Base-by-base conservation (phyloP, 2,797 vertebrate genomes). In the Tokudaia muenninki region DNA sequence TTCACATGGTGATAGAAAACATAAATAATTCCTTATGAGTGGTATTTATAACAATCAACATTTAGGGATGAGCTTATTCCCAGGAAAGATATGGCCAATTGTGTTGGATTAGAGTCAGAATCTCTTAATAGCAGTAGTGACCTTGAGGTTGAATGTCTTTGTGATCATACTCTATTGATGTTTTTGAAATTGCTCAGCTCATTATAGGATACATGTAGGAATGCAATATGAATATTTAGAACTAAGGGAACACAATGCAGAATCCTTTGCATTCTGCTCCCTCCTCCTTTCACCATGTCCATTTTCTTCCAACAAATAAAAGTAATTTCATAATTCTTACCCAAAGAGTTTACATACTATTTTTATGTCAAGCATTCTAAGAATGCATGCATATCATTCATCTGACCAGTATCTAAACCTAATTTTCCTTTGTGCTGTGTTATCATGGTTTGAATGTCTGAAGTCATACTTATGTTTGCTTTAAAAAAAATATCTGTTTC, bases 271-370 rank as follows among this genome's bases (percentile, higher is more conserved):
- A 14, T 75, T 59, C 26, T 0, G 6, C 12, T 57, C 52, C 37
- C 29, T 34, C 4, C 41, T 41, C 10, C 22, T 44, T 59, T 59
- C 1, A 59, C 17, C 11, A 13, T 29, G 21, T 34, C 26, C 10
- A 1, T 59, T 89, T 95, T 97, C 67, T 95, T 95, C 98, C 59
- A 98, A 97, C 88, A 98, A 98, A 95, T 94, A 95, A 97, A 97
- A 79, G 82, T 94, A 97, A 94, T 92, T 6, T 78, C 31, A 92
- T 87, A 92, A 97, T 97, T 96, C 94, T 94, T 0, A 3, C 57
- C 67, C 26, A 92, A 31, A 93, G 94, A 97, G 82, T 96, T 97
- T 89, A 81, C 89, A 44, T 90, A 37, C 94, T 92, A 93, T 52
- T 90, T 80, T 96, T 96, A 84, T 81, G 97, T 87, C 91, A 96